Percentiles rank a stretch among this genome's conserved stretches.
Conservation (phyloP, 2,888 invertebrate species). For the Sminthurinus aureus region DNA sequence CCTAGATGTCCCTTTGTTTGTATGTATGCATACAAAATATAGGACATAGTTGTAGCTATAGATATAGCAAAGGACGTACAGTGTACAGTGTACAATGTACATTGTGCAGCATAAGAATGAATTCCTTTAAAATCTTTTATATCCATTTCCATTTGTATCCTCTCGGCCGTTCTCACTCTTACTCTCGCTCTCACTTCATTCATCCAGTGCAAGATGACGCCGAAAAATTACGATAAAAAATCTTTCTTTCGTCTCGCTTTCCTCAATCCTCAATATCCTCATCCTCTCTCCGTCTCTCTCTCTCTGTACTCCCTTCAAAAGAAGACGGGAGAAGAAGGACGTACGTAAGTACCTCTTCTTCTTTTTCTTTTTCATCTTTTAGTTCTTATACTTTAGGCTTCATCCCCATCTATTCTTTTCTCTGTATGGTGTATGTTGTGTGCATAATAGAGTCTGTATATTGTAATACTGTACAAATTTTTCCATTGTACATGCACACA, state of each 20-base stretch:
- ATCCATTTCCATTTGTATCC: slow-evolving; percentile 9
- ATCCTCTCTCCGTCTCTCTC: slow-evolving; percentile 4
- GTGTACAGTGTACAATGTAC: too few species aligned
- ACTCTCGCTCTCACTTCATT: slow-evolving; percentile 19
- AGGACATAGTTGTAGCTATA: too few species aligned
- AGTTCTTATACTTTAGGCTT: too few species aligned
- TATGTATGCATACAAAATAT: too few species aligned
- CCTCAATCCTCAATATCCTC: slow-evolving; percentile 3
- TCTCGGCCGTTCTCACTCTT: background rate
- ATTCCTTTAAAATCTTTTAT: slow-evolving; percentile 15
- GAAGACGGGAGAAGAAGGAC: background rate
- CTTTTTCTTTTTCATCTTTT: too few species aligned
- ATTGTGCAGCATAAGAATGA: background rate
- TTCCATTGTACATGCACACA: too few species aligned
- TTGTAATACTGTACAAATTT: too few species aligned
- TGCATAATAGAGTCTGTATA: too few species aligned
- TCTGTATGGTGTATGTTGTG: too few species aligned
- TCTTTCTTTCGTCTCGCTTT: slow-evolving; percentile 31
- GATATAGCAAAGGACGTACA: too few species aligned
- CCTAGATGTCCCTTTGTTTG: too few species aligned
- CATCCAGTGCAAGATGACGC: slow-evolving; percentile 44
- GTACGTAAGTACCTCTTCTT: background rate
- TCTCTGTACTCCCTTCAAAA: background rate
- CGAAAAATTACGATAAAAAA: slow-evolving; percentile 45
- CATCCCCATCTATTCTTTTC: too few species aligned